These are phyloP conservation scores for Orthonychiurus folsomi DNA, from an alignment of 2,888 invertebrate genomes.

Conservation along the genomic window DNA sequence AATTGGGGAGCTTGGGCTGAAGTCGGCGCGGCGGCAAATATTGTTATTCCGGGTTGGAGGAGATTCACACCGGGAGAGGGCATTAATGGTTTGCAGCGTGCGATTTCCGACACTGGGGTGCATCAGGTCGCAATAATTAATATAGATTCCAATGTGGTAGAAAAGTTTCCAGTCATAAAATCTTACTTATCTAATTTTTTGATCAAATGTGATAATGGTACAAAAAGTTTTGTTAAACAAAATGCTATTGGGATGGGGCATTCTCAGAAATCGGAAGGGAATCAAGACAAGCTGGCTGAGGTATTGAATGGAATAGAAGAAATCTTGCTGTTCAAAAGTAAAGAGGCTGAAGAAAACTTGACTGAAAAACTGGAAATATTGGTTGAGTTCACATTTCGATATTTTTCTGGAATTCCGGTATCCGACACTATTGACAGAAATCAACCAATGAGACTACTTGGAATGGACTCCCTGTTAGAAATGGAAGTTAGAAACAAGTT, in stretches of 20 bases:
- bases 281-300: not conserved
- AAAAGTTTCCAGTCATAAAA: not conserved
- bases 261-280: not conserved
- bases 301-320: no score
- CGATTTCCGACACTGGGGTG: not conserved
- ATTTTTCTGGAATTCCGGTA: not conserved
- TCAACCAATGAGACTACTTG: conserved; percentile 6
- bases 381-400: not conserved
- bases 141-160: not conserved
- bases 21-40: conserved; percentile 11
- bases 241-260: not conserved
- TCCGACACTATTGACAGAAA: not conserved
- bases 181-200: conserved; percentile 3
- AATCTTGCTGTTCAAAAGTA: not conserved
- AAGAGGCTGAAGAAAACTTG: no score
- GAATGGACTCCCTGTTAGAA: conserved; percentile 6
- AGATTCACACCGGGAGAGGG: not conserved
- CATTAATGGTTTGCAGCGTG: not conserved
- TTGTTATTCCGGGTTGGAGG: not conserved
- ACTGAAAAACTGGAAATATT: not conserved
- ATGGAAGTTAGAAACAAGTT: conserved; percentile 2
- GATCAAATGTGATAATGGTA: not conserved
- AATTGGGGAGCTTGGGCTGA: conserved; percentile 15
- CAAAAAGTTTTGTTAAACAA: not conserved
- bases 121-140: conserved; percentile 3